phyloP scores from a whole-genome alignment of 2,113 vertebrate species.

The Albula glossodonta region DNA sequence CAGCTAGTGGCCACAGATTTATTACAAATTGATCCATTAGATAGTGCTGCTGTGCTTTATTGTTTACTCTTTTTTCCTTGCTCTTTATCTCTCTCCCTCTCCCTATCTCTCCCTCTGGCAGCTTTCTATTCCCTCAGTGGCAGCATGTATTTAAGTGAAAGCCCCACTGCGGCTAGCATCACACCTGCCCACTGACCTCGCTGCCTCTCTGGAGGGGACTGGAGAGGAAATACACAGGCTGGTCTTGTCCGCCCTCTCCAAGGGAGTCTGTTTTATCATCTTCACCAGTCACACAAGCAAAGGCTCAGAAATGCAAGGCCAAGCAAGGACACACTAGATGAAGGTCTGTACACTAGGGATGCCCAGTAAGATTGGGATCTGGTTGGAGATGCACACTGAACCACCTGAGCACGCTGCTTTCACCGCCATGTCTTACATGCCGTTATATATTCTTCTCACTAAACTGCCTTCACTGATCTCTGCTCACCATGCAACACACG shows the following conservation, averaged over 20 bases:
- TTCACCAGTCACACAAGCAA: not conserved
- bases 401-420: not conserved
- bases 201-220: not conserved
- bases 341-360: no score
- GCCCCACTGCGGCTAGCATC: constrained; percentile 54
- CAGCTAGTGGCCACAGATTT: constrained; percentile 80
- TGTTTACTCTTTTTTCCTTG: constrained; percentile 45
- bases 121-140: constrained; percentile 44
- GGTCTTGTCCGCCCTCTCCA: not conserved
- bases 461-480: not conserved
- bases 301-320: not conserved
- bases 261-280: not conserved
- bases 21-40: constrained; percentile 82
- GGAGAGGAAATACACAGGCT: not conserved
- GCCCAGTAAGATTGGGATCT: not conserved
- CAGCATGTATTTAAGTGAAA: constrained; percentile 30
- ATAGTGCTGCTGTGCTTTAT: constrained; percentile 69
- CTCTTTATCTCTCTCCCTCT: not conserved
- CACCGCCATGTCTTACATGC: not conserved
- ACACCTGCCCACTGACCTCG: constrained; percentile 61
- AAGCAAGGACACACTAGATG: no score
- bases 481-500: not conserved
- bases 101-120: not conserved
- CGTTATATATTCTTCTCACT: not conserved
- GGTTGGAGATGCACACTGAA: not conserved